These are phyloP conservation scores for Prunella himalayana DNA, from an alignment of 2,113 vertebrate species.

Conservation along the genomic window DNA sequence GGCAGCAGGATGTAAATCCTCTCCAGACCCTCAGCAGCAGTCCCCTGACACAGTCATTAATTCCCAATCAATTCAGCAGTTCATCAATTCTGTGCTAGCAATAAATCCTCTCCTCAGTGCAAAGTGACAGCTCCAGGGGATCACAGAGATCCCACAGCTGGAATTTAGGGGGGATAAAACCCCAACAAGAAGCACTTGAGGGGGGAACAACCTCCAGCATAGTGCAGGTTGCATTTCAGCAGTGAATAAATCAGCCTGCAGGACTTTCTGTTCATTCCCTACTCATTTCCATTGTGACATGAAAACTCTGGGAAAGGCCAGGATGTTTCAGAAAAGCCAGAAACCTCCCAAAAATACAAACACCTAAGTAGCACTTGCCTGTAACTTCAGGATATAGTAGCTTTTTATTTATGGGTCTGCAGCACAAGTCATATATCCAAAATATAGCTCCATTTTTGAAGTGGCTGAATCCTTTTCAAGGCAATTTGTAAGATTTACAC, in stretches of 20 bases:
- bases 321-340: not conserved
- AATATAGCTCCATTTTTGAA: not conserved
- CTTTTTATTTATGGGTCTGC: not conserved
- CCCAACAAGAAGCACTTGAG: not conserved
- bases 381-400: not conserved
- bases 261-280: not conserved
- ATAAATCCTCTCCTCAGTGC: not conserved
- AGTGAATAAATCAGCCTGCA: not conserved
- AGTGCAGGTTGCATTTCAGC: not conserved
- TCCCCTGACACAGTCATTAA: not conserved
- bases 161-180: not conserved
- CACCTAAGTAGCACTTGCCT: not conserved
- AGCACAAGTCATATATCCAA: not conserved
- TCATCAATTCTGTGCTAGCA: not conserved
- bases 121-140: not conserved
- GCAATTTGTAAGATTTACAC: not conserved
- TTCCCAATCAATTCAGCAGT: not conserved
- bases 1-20: not conserved
- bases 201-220: not conserved
- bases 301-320: not conserved
- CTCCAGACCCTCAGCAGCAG: not conserved
- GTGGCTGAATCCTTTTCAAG: not conserved
- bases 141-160: not conserved
- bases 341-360: not conserved
- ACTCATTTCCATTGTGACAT: not conserved